Evolutionary conservation across 2,113 vertebrate species (phyloP).

Genomic region (Tetraodon nigroviridis): DNA sequence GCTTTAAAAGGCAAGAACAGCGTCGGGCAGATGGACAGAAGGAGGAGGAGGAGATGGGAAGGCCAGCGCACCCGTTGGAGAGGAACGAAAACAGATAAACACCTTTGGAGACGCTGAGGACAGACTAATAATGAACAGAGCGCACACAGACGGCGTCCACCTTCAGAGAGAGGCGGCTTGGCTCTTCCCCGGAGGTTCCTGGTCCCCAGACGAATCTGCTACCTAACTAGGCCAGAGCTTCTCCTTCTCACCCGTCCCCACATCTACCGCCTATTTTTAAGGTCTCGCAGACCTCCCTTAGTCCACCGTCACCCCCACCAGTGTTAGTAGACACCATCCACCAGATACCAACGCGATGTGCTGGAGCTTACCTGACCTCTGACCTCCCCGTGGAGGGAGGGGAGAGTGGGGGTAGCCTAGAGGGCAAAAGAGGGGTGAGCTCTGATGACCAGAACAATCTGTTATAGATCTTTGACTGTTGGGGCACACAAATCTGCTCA

Average conservation of each 20-base stretch:
- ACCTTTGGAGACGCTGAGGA: too few species aligned
- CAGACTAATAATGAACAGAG: too few species aligned
- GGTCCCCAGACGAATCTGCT: constrained; percentile 47
- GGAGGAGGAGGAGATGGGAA: background rate
- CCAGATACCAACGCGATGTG: background rate
- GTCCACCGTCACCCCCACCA: too few species aligned
- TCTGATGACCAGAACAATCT: background rate
- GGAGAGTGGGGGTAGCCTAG: constrained; percentile 1
- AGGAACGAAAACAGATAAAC: background rate
- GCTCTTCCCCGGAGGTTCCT: constrained; percentile 23
- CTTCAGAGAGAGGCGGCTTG: background rate
- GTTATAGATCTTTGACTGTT: too few species aligned
- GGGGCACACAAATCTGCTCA: background rate
- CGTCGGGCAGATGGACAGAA: background rate
- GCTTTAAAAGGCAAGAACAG: background rate
- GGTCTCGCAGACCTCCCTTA: background rate
- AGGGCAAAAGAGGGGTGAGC: background rate
- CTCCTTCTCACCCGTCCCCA: constrained; percentile 2
- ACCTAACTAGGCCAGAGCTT: constrained; percentile 56
- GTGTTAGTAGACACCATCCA: background rate
- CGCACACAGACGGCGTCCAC: too few species aligned
- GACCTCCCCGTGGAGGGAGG: constrained; percentile 1
- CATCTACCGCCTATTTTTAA: background rate
- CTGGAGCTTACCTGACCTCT: constrained; percentile 24
- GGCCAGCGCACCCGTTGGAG: background rate